A percentile compares a stretch with the other conserved stretches of the same genome.
Evolutionary conservation across 1,140 invertebrate genomes (phyloP).

Genomic region (Aradophagus sp.): DNA sequence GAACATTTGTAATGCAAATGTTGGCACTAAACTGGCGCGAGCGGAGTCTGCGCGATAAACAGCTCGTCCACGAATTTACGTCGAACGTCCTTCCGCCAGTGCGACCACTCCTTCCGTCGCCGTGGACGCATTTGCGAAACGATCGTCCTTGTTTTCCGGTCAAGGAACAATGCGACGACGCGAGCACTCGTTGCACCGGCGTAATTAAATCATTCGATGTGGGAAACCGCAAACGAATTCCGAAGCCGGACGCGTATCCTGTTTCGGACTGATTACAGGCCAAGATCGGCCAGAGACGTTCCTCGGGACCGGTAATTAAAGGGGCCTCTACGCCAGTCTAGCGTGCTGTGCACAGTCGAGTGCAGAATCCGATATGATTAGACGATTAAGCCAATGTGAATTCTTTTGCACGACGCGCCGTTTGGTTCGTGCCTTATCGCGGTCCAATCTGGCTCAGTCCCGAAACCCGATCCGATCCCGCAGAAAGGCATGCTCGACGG

Average conservation of each 20-base stretch:
- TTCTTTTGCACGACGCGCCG: slow-evolving; percentile 25
- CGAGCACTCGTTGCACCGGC: slow-evolving; percentile 5
- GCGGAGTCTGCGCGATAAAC: slow-evolving; percentile 54
- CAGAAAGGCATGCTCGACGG: slow-evolving; percentile 22
- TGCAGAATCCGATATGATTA: slow-evolving; percentile 40
- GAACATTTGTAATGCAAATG: slow-evolving; percentile 70
- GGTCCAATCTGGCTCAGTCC: slow-evolving; percentile 33
- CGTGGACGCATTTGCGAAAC: slow-evolving; percentile 9
- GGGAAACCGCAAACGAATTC: slow-evolving; percentile 31
- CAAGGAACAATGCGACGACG: slow-evolving; percentile 34
- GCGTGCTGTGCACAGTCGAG: slow-evolving; percentile 33
- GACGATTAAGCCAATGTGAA: slow-evolving; percentile 42
- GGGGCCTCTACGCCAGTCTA: slow-evolving; percentile 13
- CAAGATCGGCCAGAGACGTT: slow-evolving; percentile 18
- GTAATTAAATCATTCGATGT: slow-evolving; percentile 39
- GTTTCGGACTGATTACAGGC: slow-evolving; percentile 34
- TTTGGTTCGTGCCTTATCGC: slow-evolving; percentile 35
- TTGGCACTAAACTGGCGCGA: slow-evolving; percentile 53
- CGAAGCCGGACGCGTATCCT: slow-evolving; percentile 36
- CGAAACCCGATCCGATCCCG: slow-evolving; percentile 32
- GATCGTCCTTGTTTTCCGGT: slow-evolving; percentile 10
- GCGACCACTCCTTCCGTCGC: not conserved
- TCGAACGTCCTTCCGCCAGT: slow-evolving; percentile 63
- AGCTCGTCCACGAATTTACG: slow-evolving; percentile 47
- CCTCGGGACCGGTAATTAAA: slow-evolving; percentile 31